These are phyloP conservation scores for Anarrhichthys ocellatus DNA, from an alignment of 2,113 vertebrate species.

Conservation along the genomic window DNA sequence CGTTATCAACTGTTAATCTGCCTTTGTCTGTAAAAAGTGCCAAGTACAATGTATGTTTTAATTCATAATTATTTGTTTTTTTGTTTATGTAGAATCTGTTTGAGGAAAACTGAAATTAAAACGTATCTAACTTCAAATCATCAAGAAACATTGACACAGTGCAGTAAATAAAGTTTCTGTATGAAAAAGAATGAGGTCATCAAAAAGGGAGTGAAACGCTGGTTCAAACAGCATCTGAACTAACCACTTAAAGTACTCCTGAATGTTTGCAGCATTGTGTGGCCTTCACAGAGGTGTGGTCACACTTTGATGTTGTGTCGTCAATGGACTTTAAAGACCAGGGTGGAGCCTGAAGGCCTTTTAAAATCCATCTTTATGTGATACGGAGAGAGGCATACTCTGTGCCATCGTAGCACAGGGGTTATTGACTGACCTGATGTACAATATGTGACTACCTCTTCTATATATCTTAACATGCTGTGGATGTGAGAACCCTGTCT, in stretches of 20 bases:
- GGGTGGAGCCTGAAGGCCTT: constrained; percentile 21
- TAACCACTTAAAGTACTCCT: background rate
- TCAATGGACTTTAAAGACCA: constrained; percentile 64
- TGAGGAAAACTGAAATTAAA: background rate
- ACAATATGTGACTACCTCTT: background rate
- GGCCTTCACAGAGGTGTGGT: constrained; percentile 52
- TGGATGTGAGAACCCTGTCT: background rate
- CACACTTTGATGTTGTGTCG: constrained; percentile 66
- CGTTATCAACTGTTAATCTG: background rate
- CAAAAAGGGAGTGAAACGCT: background rate
- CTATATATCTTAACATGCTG: background rate
- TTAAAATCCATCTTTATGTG: constrained; percentile 17
- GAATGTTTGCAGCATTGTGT: constrained; percentile 19
- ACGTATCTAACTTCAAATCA: background rate
- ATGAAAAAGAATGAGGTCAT: background rate
- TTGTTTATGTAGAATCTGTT: background rate
- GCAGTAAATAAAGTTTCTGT: background rate
- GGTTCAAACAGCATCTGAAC: constrained; percentile 34
- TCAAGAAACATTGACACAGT: background rate
- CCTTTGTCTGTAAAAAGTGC: background rate
- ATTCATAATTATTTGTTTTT: background rate
- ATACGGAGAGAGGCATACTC: background rate
- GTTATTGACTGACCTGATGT: background rate
- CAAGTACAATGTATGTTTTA: background rate
- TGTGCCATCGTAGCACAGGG: background rate